Evolutionary conservation across 2,113 vertebrate genomes (phyloP).

Genomic region (Dasyornis broadbenti): DNA sequence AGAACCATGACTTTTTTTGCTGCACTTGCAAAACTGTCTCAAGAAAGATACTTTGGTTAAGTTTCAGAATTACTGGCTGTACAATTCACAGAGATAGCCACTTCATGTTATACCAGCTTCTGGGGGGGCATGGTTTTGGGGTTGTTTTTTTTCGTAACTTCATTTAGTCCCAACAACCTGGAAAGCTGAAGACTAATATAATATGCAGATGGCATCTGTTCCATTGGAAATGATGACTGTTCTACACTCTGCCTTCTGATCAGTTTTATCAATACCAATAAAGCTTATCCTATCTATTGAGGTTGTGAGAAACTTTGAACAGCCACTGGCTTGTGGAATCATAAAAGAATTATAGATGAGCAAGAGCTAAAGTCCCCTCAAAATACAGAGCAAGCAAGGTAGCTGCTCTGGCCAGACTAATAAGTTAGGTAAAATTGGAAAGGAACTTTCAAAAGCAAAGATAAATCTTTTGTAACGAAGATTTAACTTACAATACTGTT

Average conservation of each 20-base stretch:
- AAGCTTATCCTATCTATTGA: neutral
- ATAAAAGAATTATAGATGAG: neutral
- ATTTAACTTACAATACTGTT: constrained; percentile 26
- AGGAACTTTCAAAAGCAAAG: neutral
- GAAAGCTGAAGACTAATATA: neutral
- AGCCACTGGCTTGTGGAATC: neutral
- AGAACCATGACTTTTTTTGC: neutral
- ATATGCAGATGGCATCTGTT: neutral
- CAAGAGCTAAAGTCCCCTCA: neutral
- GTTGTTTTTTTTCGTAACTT: neutral
- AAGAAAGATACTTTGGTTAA: neutral
- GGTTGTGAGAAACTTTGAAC: neutral
- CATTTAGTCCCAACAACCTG: neutral
- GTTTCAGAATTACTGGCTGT: neutral
- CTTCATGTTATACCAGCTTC: neutral
- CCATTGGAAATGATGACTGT: neutral
- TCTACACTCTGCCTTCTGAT: neutral
- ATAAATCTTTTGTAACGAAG: neutral
- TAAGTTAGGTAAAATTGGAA: neutral
- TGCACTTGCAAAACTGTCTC: neutral
- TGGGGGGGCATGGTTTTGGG: accelerated
- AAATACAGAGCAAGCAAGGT: neutral
- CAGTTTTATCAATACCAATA: neutral
- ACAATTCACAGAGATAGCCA: neutral
- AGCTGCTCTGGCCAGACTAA: neutral